phyloP scores from a whole-genome alignment of 2,888 invertebrate species.

The Tenthredo livida region DNA sequence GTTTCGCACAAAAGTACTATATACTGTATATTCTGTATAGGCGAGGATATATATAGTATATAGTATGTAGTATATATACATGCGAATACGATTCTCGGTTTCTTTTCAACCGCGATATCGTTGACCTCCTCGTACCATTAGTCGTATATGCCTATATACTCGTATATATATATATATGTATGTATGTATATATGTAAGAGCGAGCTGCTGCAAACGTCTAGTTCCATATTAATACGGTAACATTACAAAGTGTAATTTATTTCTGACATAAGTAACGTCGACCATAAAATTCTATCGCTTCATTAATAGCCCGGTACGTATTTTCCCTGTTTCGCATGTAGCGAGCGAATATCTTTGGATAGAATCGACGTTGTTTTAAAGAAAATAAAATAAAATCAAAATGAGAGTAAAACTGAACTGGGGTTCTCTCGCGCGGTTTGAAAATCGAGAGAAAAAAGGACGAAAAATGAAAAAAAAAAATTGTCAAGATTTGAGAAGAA shows the following conservation, averaged over 20 bases:
- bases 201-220: conserved; percentile 17
- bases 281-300: conserved; percentile 52
- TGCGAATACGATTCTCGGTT: not conserved
- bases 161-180: not conserved
- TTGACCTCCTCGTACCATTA: conserved; percentile 20
- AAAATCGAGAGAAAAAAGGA: not conserved
- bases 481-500: too few species aligned
- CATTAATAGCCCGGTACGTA: conserved; percentile 36
- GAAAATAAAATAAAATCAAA: not conserved
- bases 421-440: not conserved
- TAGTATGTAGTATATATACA: too few species aligned
- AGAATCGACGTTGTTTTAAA: not conserved
- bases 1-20: not conserved
- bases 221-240: conserved; percentile 49
- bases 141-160: not conserved
- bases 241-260: conserved; percentile 52
- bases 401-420: not conserved
- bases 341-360: not conserved
- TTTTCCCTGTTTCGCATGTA: not conserved
- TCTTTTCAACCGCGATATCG: conserved; percentile 15
- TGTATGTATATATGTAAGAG: not conserved
- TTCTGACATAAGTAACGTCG: conserved; percentile 46
- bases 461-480: not conserved
- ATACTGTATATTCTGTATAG: not conserved
- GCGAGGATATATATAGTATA: not conserved